phyloP scores from a whole-genome alignment of 2,797 vertebrate genomes.

The Emys orbicularis region DNA sequence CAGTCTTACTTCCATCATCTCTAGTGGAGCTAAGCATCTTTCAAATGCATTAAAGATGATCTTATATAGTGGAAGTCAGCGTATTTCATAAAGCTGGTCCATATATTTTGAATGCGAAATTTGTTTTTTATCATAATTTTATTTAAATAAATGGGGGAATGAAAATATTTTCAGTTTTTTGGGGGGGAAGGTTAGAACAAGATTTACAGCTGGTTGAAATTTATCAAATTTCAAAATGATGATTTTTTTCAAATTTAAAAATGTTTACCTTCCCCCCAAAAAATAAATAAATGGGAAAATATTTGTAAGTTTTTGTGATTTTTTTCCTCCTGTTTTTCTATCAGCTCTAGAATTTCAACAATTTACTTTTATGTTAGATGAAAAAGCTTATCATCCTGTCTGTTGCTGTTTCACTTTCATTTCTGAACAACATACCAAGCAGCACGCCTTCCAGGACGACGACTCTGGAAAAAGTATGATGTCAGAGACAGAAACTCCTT shows the following conservation, averaged over 20 bases:
- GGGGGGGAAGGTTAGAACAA: neutral
- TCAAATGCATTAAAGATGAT: neutral
- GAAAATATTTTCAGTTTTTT: neutral
- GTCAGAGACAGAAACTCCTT: neutral
- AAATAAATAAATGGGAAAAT: neutral
- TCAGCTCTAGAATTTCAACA: neutral
- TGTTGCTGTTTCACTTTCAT: neutral
- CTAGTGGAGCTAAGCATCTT: neutral
- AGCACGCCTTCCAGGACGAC: neutral
- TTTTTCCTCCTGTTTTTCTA: neutral
- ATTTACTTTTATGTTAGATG: neutral
- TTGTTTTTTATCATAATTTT: neutral
- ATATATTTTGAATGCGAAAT: neutral
- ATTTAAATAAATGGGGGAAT: neutral
- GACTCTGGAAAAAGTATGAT: neutral
- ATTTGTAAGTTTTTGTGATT: neutral
- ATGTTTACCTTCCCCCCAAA: neutral
- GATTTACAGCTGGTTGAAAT: neutral
- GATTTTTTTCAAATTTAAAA: neutral
- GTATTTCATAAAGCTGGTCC: neutral
- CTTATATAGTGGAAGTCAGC: rapidly evolving
- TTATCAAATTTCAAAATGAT: neutral
- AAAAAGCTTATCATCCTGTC: neutral
- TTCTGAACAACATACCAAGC: neutral
- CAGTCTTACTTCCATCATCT: neutral